Conservation (phyloP, 2,888 invertebrate genomes). For the Cecidostiba fungosa region DNA sequence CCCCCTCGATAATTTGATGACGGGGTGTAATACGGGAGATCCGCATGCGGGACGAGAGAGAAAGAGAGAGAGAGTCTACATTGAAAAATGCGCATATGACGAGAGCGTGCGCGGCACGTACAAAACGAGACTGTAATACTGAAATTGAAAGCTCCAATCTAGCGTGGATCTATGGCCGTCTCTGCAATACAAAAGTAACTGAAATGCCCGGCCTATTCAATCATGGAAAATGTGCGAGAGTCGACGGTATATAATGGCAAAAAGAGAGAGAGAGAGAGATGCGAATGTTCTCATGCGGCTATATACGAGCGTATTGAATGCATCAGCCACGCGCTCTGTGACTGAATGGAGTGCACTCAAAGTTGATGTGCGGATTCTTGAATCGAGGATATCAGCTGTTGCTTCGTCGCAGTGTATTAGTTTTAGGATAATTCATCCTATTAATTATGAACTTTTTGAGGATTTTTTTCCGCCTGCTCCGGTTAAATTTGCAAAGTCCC, state of each 20-base stretch:
- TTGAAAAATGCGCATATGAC: neutral
- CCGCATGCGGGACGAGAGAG: constrained; percentile 15
- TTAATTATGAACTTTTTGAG: neutral
- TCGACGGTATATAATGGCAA: constrained; percentile 21
- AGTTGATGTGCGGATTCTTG: constrained; percentile 34
- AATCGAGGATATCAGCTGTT: constrained; percentile 29
- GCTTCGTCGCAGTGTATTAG: neutral
- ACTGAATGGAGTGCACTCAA: constrained; percentile 29
- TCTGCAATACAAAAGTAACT: constrained; percentile 51
- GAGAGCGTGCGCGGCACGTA: neutral
- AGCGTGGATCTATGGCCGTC: constrained; percentile 18
- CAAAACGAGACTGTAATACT: neutral
- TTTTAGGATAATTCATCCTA: constrained; percentile 33
- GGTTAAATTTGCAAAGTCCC: neutral
- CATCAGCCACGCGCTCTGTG: neutral
- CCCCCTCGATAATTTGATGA: constrained; percentile 56
- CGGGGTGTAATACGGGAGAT: constrained; percentile 22
- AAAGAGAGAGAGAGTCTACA: constrained; percentile 4
- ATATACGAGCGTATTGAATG: constrained; percentile 1
- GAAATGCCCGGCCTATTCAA: constrained; percentile 47
- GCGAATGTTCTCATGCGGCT: constrained; percentile 51
- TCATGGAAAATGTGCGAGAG: constrained; percentile 26
- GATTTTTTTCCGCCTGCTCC: neutral
- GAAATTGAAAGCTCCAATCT: constrained; percentile 52
- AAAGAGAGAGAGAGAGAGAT: constrained; percentile 16